Conservation (phyloP, 2,888 invertebrate species). For the Anarsia innoxiella region DNA sequence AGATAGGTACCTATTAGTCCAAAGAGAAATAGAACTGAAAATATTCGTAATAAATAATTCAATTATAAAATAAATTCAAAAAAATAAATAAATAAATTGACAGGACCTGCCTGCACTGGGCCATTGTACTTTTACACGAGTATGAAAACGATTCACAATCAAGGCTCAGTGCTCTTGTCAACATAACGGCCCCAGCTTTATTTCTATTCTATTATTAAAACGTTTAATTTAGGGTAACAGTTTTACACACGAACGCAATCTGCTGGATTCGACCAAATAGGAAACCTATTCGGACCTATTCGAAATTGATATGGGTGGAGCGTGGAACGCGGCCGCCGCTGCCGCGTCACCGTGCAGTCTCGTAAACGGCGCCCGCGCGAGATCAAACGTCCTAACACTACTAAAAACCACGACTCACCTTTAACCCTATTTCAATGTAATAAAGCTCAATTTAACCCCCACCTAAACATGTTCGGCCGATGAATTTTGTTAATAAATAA, state of each 20-base stretch:
- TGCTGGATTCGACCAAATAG: constrained; percentile 56
- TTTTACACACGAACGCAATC: constrained; percentile 71
- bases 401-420: constrained; percentile 21
- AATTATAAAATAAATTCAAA: too few species aligned
- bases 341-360: too few species aligned
- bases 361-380: constrained; percentile 57
- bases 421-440: constrained; percentile 31
- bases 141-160: too few species aligned
- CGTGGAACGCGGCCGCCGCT: constrained; percentile 65
- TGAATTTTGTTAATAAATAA: constrained; percentile 75
- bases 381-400: constrained; percentile 23
- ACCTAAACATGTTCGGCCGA: constrained; percentile 51
- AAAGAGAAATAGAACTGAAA: too few species aligned
- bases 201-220: constrained; percentile 72
- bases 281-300: constrained; percentile 70
- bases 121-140: too few species aligned
- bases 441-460: constrained; percentile 29
- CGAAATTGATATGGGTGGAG: constrained; percentile 74
- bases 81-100: too few species aligned
- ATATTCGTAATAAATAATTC: too few species aligned
- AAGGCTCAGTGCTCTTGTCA: neutral
- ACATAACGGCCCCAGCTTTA: constrained; percentile 41
- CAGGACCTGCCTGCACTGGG: too few species aligned
- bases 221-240: constrained; percentile 72
- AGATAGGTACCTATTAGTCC: too few species aligned